Percentiles rank a stretch among this genome's conserved stretches.
Evolutionary conservation across 2,113 vertebrate genomes (phyloP).

Genomic region (Jaculus jaculus): DNA sequence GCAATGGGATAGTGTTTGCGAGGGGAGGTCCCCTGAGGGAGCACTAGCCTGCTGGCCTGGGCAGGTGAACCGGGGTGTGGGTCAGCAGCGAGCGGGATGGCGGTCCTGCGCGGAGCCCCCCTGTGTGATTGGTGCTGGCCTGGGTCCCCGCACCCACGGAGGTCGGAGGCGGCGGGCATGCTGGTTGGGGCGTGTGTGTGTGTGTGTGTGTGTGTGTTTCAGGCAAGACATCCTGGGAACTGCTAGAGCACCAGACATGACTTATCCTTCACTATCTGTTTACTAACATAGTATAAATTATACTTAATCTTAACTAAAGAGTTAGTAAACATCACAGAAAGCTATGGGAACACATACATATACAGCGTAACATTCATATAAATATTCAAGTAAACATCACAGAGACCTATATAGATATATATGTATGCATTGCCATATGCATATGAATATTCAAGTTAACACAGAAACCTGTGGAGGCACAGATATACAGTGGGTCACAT

Average conservation of each 20-base stretch:
- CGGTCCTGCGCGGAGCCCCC: no score
- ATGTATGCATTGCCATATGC: background rate
- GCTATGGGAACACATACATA: background rate
- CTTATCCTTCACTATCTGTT: background rate
- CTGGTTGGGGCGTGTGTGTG: no score
- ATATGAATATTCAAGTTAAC: background rate
- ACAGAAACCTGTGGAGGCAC: no score
- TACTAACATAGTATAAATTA: background rate
- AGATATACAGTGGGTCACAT: background rate
- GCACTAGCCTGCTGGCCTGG: no score
- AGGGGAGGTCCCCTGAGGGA: no score
- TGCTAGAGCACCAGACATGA: background rate
- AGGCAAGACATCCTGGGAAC: background rate
- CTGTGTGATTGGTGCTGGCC: no score
- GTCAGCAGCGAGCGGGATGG: no score
- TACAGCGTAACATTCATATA: background rate
- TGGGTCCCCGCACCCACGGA: no score
- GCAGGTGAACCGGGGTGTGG: no score
- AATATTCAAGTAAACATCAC: background rate
- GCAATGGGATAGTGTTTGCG: no score
- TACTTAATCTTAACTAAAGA: background rate
- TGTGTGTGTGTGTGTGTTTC: no score
- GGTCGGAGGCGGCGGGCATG: no score
- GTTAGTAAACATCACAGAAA: background rate
- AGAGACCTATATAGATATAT: accelerated